phyloP scores from a whole-genome alignment of 2,888 invertebrate species.

The Philonicus albiceps region DNA sequence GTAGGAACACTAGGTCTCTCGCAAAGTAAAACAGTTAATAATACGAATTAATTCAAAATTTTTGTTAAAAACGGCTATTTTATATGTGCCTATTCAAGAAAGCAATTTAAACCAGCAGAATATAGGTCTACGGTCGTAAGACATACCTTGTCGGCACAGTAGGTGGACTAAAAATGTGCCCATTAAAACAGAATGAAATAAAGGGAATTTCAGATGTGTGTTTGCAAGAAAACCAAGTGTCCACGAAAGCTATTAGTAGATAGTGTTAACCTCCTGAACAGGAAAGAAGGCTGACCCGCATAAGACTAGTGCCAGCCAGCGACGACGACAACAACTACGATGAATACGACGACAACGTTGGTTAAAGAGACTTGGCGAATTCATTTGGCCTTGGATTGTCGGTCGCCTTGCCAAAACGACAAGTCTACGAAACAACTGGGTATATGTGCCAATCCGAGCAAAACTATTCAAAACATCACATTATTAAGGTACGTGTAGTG shows the following conservation, averaged over 20 bases:
- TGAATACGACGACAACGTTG: neutral
- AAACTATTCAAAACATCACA: constrained; percentile 23
- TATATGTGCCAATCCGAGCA: constrained; percentile 14
- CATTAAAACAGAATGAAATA: neutral
- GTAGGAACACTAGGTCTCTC: too few relatives aligned
- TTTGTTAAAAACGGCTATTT: neutral
- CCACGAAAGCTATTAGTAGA: neutral
- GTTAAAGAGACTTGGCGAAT: neutral
- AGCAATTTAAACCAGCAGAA: neutral
- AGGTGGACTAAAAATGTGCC: neutral
- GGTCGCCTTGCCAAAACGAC: constrained; percentile 23
- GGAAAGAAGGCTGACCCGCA: neutral
- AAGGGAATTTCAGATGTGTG: neutral
- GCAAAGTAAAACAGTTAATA: neutral
- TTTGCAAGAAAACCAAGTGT: neutral
- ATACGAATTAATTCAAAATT: neutral
- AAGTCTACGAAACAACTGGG: constrained; percentile 28
- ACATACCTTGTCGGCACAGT: neutral
- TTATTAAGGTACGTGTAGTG: neutral
- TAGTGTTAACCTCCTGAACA: neutral
- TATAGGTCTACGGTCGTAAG: neutral
- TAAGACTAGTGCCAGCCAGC: neutral
- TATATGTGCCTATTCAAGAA: neutral
- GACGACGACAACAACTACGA: neutral
- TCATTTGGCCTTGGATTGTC: constrained; percentile 30